Base-by-base conservation (phyloP, 2,888 invertebrate species). In the Pteria penguin region DNA sequence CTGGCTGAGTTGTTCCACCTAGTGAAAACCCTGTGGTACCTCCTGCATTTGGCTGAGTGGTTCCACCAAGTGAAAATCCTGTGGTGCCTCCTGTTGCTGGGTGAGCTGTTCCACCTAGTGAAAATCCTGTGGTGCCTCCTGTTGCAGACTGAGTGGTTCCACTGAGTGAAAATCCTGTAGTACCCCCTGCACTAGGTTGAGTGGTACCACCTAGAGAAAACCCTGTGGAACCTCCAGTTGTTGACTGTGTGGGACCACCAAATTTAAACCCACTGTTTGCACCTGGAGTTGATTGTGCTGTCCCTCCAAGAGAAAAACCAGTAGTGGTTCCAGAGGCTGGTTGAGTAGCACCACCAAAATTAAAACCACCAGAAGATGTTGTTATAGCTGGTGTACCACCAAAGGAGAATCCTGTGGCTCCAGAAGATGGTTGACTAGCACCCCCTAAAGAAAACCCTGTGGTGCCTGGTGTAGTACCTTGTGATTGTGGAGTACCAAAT, bases 391-490 rank as follows among this genome's bases (percentile, higher is more conserved):
- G 31, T 54, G 71, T 31, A n/a, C 73, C 70, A 29, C 74, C 80
- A 4, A 81, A 68, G 22, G 75, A 70, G 54, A 84, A 75, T 22
- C 84, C 80, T 29, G 74, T 33, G 3, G 81, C 58, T 33, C 83
- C 45, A 24, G 86, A 55, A 22, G 87, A 52, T 54, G 78, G 73
- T 8, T 76, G 45, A 55, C 78, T 71, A 63, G 78, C 45, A 5
- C 83, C 66, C 22, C 85, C 86, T 67, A 87, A 70, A 45, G 75
- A 76, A 29, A 88, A 88, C 1, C 86, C 82, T 33, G 65, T 65
- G 26, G 79, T 52, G 0, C 52, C 54, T 2, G 67, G 5, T 4
- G 62, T 29, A 26, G 26, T 14, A 22, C 36, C n/a, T n/a, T 32
- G 14, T 11, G 63, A 24, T n/a, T n/a, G n/a, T 18, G 57, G n/a